Evolutionary conservation across 2,113 vertebrate genomes (phyloP).

Genomic region (Eidolon helvum): DNA sequence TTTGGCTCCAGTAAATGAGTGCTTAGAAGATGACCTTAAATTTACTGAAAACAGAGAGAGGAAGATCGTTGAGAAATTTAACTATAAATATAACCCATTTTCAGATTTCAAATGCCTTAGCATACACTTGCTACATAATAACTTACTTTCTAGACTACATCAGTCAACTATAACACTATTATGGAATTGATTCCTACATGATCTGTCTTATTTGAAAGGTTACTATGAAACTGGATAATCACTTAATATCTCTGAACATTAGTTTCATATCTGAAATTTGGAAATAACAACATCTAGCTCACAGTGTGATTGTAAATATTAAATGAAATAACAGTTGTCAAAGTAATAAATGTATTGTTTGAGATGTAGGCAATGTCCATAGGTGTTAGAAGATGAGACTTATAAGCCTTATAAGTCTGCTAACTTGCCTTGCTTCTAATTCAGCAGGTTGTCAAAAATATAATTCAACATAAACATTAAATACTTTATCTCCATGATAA

Average conservation of each 20-base stretch:
- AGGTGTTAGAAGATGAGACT: background rate
- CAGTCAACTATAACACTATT: background rate
- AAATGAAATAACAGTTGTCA: background rate
- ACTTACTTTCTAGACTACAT: background rate
- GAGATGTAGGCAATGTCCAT: background rate
- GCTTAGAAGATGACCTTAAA: background rate
- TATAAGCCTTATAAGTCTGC: background rate
- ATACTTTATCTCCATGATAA: background rate
- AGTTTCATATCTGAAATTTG: conserved; percentile 6
- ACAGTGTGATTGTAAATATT: background rate
- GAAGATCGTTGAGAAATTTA: background rate
- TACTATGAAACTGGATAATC: background rate
- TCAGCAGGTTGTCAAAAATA: background rate
- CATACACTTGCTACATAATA: background rate
- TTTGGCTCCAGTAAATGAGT: conserved; percentile 9
- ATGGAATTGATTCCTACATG: background rate
- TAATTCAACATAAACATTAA: background rate
- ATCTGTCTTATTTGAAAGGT: background rate
- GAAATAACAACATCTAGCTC: background rate
- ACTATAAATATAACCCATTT: background rate
- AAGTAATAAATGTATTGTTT: background rate
- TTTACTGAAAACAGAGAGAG: background rate
- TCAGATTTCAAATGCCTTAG: background rate
- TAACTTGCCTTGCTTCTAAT: background rate
- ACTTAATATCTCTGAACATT: background rate